A percentile compares a stretch with the other conserved stretches of the same genome.
Evolutionary conservation across 2,797 vertebrate genomes (phyloP).

Genomic region (Leptoclinus maculatus): DNA sequence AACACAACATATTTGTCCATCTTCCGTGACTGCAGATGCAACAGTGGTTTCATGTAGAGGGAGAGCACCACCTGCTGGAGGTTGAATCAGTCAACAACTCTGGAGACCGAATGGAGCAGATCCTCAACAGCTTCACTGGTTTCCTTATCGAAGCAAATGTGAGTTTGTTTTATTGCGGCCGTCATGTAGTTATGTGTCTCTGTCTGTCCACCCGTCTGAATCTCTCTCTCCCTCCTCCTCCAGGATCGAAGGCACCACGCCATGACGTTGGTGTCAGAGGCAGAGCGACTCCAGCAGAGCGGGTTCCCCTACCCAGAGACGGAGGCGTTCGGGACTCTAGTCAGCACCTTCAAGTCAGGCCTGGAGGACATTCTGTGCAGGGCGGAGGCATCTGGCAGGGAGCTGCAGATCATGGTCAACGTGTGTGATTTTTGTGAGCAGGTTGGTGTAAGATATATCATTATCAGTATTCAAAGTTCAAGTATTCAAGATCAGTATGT

Average conservation of each 20-base stretch:
- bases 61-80: slow-evolving; percentile 82
- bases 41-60: slow-evolving; percentile 89
- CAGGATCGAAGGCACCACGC: slow-evolving; percentile 89
- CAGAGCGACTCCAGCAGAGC: slow-evolving; percentile 77
- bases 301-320: slow-evolving; percentile 79
- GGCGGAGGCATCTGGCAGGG: slow-evolving; percentile 86
- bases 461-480: background rate
- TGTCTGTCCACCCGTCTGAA: slow-evolving; percentile 6
- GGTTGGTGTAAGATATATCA: slow-evolving; percentile 76
- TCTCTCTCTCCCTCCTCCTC: background rate
- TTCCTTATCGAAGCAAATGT: slow-evolving; percentile 92
- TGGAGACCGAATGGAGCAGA: slow-evolving; percentile 79
- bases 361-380: slow-evolving; percentile 88
- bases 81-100: slow-evolving; percentile 81
- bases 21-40: slow-evolving; percentile 81
- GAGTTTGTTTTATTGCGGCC: slow-evolving; percentile 45
- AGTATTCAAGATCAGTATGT: background rate
- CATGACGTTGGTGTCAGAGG: slow-evolving; percentile 87
- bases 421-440: slow-evolving; percentile 88
- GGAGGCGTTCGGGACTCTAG: slow-evolving; percentile 77
- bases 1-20: slow-evolving; percentile 29
- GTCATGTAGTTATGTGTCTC: background rate
- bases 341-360: slow-evolving; percentile 83
- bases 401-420: slow-evolving; percentile 85
- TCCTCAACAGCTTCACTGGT: slow-evolving; percentile 81